Base-by-base conservation (phyloP, 2,113 vertebrate species). In the Tonatia bakeri region DNA sequence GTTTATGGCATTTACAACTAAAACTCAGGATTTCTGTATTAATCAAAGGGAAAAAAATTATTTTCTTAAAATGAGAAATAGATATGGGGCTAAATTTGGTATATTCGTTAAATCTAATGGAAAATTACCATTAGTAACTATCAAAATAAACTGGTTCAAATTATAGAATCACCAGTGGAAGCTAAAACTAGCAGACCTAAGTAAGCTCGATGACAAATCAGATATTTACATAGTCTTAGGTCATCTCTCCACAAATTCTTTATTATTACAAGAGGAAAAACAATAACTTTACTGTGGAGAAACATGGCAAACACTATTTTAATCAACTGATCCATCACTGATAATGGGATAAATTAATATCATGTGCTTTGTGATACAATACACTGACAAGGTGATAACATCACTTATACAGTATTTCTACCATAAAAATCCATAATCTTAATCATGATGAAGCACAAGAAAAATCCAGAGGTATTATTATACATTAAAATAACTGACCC, bases 111-210 rank as follows among this genome's bases (percentile, higher is more conserved):
- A 87, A 79, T 45, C 70, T 88, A 87, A 64, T 43, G 38, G 12
- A 94, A 92, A 89, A 92, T 65, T 40, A 67, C 19, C 45, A 84
- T 73, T 94, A 45, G 69, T 76, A 75, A 93, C 17, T 40, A 92
- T 7, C 38, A 54, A 93, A 93, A 12, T 65, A 93, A 85, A 80
- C 4, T 84, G 47, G 82, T 76, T 82, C 38, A 43, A 69, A 40
- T 45, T 64, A 64, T 1, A 93, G 50, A 84, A 69, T 26, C 45
- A 70, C 22, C 43, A 91, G 26, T 15, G 26, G n/a, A 84, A 61
- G 36, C 4, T 79, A 86, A 72, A 87, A 85, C 36, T 64, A 64
- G 33, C 43, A 5, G 50, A 83, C 5, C 7, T 72, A 91, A n/a
- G 13, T 43, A 59, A 59, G 54, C 54, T 40, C 40, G 14, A 70